Evolutionary conservation across 2,797 vertebrate genomes (phyloP).

Genomic region (Rhadinocentrus ornatus): DNA sequence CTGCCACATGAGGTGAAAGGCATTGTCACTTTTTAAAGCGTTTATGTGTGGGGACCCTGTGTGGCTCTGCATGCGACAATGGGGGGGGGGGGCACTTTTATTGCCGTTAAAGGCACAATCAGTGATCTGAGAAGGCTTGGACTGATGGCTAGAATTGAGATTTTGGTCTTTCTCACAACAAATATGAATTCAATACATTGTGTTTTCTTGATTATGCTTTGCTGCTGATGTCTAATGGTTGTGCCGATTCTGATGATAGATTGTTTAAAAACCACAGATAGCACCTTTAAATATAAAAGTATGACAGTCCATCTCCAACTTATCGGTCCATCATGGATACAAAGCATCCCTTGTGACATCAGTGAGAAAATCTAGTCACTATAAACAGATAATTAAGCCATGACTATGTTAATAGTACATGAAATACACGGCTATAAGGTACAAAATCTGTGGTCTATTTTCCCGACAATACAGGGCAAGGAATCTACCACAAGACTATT

Average conservation of each 20-base stretch:
- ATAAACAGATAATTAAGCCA: not conserved
- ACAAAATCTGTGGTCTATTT: not conserved
- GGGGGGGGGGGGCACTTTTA: not conserved
- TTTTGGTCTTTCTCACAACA: not conserved
- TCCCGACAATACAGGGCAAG: not conserved
- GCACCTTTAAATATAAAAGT: constrained; percentile 6
- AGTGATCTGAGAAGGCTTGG: not conserved
- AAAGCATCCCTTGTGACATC: not conserved
- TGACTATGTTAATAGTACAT: too few species aligned
- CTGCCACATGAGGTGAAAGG: constrained; percentile 7
- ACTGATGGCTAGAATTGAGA: not conserved
- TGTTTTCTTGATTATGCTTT: too few species aligned
- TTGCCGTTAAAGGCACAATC: constrained; percentile 21
- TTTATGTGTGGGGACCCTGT: not conserved
- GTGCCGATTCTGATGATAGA: not conserved
- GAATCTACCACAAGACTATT: not conserved
- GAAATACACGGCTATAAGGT: not conserved
- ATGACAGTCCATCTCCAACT: not conserved
- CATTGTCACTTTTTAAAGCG: constrained; percentile 8
- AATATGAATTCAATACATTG: not conserved
- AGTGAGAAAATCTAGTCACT: not conserved
- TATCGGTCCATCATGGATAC: constrained; percentile 18
- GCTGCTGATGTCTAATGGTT: not conserved
- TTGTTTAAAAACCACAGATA: constrained; percentile 5
- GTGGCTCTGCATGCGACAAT: not conserved